Base-by-base conservation (phyloP, 2,113 vertebrate species). In the rabbit (Oryctolagus cuniculus) region DNA sequence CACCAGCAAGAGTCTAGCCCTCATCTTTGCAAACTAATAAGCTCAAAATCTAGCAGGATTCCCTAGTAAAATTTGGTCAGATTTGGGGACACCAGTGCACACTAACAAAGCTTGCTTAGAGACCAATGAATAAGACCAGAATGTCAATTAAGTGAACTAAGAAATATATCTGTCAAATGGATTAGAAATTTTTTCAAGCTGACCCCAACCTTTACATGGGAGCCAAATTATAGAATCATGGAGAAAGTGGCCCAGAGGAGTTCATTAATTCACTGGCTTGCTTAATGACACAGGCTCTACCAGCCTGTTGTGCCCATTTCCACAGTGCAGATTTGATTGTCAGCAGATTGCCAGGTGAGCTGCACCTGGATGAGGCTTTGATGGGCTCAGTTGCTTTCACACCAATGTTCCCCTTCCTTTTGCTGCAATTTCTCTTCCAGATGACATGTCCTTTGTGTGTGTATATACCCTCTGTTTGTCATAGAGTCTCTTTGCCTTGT, bases 241-340 rank as follows among this genome's bases (percentile, higher is more conserved):
- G 36, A 91, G 36, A n/a, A 69, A 63, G 63, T 27, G 22, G 17
- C 19, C 78, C 67, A 94, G 63, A 34, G 19, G 73, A 89, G 44
- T 84, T 84, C 38, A 88, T 88, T 95, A 97, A 91, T 63, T 81
- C 80, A 69, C 89, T 75, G 70, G 31, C 72, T 78, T 72, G 36
- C n/a, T 69, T 78, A 63, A 44, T 11, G 10, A 34, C 77, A 84
- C 19, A 15, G 34, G 25, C 8, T 89, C 6, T 27, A 36, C 49
- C 34, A 29, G n/a, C 53, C 79, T 91, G n/a, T 51, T 72, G 58
- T 6, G 13, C 21, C 21, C 64, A 36, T 63, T n/a, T 78, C 49
- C 29, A 78, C 51, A 34, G 69, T 3, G 55, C 27, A 78, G n/a
- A n/a, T 27, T 87, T 66, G 74, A 58, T 34, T 73, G 31, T 79